These are phyloP conservation scores for Agrochola circellaris DNA, from an alignment of 2,888 invertebrate species.

Conservation along the genomic window DNA sequence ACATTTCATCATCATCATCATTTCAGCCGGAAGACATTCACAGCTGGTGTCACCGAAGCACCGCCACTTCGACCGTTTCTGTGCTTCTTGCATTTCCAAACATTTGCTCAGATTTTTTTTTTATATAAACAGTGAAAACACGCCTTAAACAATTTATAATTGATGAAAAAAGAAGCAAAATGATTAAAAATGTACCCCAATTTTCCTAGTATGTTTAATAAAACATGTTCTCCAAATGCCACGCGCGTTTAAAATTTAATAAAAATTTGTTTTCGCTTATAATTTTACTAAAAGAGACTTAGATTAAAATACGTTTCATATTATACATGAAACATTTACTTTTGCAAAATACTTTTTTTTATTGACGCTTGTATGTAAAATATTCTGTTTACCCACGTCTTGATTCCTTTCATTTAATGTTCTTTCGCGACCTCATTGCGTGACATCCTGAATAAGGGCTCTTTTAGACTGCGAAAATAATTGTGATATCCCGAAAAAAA, in stretches of 20 bases:
- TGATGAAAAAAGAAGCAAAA: not conserved
- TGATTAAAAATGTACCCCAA: not conserved
- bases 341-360: not conserved
- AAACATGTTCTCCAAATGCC: slow-evolving; percentile 4
- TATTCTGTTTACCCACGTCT: not conserved
- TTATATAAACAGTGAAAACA: slow-evolving; percentile 2
- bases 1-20: too few relatives aligned
- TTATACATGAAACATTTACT: not conserved
- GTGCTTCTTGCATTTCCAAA: not conserved
- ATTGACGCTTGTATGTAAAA: not conserved
- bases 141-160: slow-evolving; percentile 1
- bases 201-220: slow-evolving; percentile 32
- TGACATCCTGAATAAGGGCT: not conserved
- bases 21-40: too few relatives aligned
- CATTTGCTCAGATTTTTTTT: not conserved
- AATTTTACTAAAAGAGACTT: not conserved
- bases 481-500: not conserved
- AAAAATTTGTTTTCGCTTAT: not conserved
- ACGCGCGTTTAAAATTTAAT: slow-evolving; percentile 13
- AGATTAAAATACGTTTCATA: not conserved
- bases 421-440: not conserved
- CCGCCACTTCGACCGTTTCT: too few relatives aligned
- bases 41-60: too few relatives aligned
- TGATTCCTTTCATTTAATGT: not conserved
- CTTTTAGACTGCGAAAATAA: not conserved